These are phyloP conservation scores for Drosophila bocki DNA, from an alignment of 1,140 invertebrate genomes.

Conservation along the genomic window DNA sequence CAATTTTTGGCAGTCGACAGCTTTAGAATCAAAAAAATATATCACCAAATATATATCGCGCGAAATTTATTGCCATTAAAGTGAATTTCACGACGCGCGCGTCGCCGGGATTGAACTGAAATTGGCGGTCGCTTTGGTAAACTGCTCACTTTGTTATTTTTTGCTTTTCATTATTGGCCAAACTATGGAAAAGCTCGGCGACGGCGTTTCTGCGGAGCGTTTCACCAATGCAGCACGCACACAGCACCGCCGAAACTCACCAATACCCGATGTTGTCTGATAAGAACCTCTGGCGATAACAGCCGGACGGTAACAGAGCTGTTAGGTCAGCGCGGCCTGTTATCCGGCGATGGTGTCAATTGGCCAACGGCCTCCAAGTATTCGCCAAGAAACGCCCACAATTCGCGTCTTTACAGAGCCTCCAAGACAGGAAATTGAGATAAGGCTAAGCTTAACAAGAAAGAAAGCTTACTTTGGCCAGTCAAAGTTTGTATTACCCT, in stretches of 20 bases:
- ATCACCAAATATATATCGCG: slow-evolving; percentile 18
- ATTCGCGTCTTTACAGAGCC: not conserved
- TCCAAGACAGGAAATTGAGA: not conserved
- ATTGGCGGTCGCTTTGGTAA: slow-evolving; percentile 48
- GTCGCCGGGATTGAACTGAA: slow-evolving; percentile 47
- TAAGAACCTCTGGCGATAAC: slow-evolving; percentile 58
- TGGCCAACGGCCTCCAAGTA: not conserved
- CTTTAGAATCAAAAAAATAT: slow-evolving; percentile 14
- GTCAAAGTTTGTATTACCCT: no score
- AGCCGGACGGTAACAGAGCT: slow-evolving; percentile 37
- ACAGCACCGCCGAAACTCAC: slow-evolving; percentile 32
- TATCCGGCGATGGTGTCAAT: slow-evolving; percentile 18
- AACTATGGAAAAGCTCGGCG: slow-evolving; percentile 65
- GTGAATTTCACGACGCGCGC: slow-evolving; percentile 23
- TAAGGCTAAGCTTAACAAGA: no score
- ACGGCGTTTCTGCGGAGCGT: slow-evolving; percentile 35
- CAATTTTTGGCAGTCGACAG: slow-evolving; percentile 2
- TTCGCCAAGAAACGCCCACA: slow-evolving; percentile 32
- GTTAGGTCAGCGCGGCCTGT: slow-evolving; percentile 24
- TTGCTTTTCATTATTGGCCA: slow-evolving; percentile 54
- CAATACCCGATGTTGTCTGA: slow-evolving; percentile 61
- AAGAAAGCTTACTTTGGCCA: no score
- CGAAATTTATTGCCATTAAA: slow-evolving; percentile 1
- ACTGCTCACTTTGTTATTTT: slow-evolving; percentile 58
- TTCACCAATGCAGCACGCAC: slow-evolving; percentile 57